phyloP scores from a whole-genome alignment of 2,113 vertebrate genomes.

The Regulus satrapa region DNA sequence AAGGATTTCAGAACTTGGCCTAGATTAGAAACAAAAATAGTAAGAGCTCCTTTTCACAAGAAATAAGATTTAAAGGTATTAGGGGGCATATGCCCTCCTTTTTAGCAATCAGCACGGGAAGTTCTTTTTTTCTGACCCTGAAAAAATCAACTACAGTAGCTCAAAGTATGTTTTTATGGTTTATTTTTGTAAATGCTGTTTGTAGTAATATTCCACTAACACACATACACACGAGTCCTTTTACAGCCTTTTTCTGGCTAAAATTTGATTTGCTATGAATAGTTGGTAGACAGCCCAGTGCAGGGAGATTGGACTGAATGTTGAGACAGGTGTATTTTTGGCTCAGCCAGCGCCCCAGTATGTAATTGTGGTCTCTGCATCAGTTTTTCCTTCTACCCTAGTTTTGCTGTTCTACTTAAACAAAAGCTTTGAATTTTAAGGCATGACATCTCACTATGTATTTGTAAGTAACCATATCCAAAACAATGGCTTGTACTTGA shows the following conservation, averaged over 20 bases:
- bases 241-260: not conserved
- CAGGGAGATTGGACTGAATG: not conserved
- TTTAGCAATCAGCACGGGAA: not conserved
- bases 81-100: conserved; percentile 37
- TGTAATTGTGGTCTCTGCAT: not conserved
- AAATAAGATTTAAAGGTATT: conserved; percentile 47
- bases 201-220: conserved; percentile 17
- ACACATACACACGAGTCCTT: not conserved
- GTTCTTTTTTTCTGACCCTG: not conserved
- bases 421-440: not conserved
- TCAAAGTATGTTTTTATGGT: not conserved
- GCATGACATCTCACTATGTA: not conserved
- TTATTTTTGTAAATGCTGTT: not conserved
- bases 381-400: not conserved
- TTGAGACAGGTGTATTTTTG: conserved; percentile 57
- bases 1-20: conserved; percentile 62
- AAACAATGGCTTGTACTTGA: not conserved
- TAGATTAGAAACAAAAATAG: conserved; percentile 59
- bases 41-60: conserved; percentile 29
- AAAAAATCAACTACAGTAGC: not conserved
- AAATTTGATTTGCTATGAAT: conserved; percentile 36
- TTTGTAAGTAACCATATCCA: not conserved
- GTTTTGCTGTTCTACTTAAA: conserved; percentile 22
- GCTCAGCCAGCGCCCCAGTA: not conserved
- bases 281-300: conserved; percentile 17